phyloP scores from a whole-genome alignment of 2,888 invertebrate species.

The Notocelia uddmanniana region DNA sequence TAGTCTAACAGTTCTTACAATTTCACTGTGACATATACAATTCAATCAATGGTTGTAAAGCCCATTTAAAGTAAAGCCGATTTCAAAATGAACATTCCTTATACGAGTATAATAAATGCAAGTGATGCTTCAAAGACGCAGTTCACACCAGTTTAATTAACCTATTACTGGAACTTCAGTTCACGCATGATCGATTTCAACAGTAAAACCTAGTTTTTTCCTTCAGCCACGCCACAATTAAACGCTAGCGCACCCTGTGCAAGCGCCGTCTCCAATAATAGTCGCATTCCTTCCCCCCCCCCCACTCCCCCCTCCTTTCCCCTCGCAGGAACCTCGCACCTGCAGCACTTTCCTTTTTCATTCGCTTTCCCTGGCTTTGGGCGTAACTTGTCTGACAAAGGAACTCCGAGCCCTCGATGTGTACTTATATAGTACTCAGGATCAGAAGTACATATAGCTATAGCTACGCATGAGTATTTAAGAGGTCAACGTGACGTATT shows the following conservation, averaged over 20 bases:
- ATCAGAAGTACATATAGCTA: too few species aligned
- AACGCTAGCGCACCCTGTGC: slow-evolving; percentile 59
- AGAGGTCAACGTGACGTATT: too few species aligned
- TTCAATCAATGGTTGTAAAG: too few species aligned
- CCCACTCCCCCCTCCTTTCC: slow-evolving; percentile 48
- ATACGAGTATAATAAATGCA: too few species aligned
- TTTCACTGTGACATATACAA: too few species aligned
- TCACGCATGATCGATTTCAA: not conserved
- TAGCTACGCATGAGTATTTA: too few species aligned
- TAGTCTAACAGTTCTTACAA: too few species aligned
- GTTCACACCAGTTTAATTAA: too few species aligned
- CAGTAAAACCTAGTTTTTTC: not conserved
- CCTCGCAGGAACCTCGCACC: slow-evolving; percentile 70
- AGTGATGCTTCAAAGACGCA: too few species aligned
- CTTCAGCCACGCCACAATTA: not conserved
- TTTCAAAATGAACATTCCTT: too few species aligned
- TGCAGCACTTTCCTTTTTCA: slow-evolving; percentile 81
- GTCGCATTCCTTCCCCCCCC: slow-evolving; percentile 73
- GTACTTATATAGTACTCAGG: not conserved
- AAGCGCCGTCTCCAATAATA: slow-evolving; percentile 80
- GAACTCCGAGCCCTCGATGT: slow-evolving; percentile 6
- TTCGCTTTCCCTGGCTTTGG: slow-evolving; percentile 64
- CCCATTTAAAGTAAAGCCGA: too few species aligned
- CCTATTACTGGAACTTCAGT: too few species aligned
- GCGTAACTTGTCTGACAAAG: slow-evolving; percentile 40